Percentiles rank a stretch among this genome's conserved stretches.
Evolutionary conservation across 2,797 vertebrate genomes (phyloP).

Genomic region (Loris lydekkerianus): DNA sequence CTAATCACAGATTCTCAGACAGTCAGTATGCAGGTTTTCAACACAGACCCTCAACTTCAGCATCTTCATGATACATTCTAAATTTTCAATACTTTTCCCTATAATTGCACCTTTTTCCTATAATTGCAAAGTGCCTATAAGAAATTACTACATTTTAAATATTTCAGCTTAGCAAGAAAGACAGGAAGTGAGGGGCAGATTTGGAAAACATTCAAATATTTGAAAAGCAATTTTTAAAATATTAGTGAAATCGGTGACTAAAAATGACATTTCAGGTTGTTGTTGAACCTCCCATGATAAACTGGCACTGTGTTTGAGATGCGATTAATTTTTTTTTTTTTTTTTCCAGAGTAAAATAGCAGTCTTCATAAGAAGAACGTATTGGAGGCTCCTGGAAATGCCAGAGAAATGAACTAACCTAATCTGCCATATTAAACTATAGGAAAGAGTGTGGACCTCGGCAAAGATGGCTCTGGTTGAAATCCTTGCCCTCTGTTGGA

Average conservation of each 20-base stretch:
- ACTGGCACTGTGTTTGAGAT: background rate
- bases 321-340: background rate
- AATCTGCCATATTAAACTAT: background rate
- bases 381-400: background rate
- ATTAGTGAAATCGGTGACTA: background rate
- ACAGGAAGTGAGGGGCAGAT: background rate
- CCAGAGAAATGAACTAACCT: background rate
- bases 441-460: background rate
- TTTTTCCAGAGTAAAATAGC: background rate
- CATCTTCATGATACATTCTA: background rate
- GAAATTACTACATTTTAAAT: slow-evolving; percentile 1
- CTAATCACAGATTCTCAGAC: background rate
- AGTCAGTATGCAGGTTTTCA: background rate
- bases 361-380: background rate
- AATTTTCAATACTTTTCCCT: background rate
- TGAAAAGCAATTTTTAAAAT: slow-evolving; percentile 20
- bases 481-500: background rate
- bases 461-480: background rate
- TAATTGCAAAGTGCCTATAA: background rate
- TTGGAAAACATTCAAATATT: background rate
- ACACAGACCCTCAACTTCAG: background rate
- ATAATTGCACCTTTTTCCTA: background rate
- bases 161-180: slow-evolving; percentile 11
- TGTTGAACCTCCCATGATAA: background rate
- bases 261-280: slow-evolving; percentile 40